phyloP scores from a whole-genome alignment of 2,797 vertebrate genomes.

The Cebuella pygmaea region DNA sequence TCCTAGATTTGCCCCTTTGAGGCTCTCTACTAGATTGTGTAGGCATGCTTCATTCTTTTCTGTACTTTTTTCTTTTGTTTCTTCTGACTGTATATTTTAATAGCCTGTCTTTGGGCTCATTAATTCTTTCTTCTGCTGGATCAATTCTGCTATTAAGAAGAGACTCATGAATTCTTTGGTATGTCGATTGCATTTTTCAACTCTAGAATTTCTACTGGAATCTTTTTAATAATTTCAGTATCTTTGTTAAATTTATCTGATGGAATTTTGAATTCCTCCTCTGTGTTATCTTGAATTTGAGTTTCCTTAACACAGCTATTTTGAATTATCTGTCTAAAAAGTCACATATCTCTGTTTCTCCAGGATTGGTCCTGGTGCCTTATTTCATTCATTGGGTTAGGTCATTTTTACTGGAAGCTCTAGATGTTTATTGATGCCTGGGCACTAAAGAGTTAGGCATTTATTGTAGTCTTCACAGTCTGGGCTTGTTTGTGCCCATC shows the following conservation, averaged over 20 bases:
- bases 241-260: not conserved
- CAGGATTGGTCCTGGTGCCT: not conserved
- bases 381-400: not conserved
- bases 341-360: not conserved
- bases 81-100: not conserved
- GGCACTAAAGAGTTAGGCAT: not conserved
- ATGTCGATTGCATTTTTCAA: not conserved
- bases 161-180: not conserved
- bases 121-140: not conserved
- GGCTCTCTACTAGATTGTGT: not conserved
- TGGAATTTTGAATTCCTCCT: not conserved
- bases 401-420: not conserved
- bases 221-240: not conserved
- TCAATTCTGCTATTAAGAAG: not conserved
- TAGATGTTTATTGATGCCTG: not conserved
- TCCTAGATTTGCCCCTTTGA: not conserved
- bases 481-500: not conserved
- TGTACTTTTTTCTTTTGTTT: not conserved
- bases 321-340: not conserved
- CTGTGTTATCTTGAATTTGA: not conserved
- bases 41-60: not conserved
- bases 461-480: not conserved
- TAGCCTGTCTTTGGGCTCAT: not conserved
- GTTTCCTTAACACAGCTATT: not conserved
- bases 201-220: not conserved